Conservation (phyloP, 2,888 invertebrate genomes). For the Alcis repandata region DNA sequence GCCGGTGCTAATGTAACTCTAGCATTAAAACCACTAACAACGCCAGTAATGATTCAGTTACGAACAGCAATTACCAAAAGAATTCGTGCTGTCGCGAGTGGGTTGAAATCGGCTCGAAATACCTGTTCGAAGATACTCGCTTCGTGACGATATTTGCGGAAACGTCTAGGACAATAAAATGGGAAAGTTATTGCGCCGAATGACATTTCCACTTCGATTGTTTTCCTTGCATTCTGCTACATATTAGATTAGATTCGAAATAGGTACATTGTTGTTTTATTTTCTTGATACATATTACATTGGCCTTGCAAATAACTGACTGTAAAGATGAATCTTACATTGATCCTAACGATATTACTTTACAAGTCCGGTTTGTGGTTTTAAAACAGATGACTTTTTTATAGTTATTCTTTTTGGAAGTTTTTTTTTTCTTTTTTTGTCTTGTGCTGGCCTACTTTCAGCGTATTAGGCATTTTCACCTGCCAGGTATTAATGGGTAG, state of each 20-base stretch:
- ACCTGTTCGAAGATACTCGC: slow-evolving; percentile 4
- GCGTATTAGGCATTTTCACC: too few relatives aligned
- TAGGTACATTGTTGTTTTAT: slow-evolving; percentile 15
- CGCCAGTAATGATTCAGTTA: slow-evolving; percentile 12
- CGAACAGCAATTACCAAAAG: slow-evolving; percentile 30
- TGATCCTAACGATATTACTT: too few relatives aligned
- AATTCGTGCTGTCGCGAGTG: slow-evolving; percentile 24
- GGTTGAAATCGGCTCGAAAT: slow-evolving; percentile 16
- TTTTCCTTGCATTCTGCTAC: slow-evolving; percentile 5
- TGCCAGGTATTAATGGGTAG: too few relatives aligned
- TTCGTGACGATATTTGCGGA: slow-evolving; percentile 19
- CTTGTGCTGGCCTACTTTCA: too few relatives aligned
- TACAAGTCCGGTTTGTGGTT: too few relatives aligned
- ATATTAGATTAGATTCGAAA: slow-evolving; percentile 12
- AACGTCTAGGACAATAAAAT: slow-evolving; percentile 27
- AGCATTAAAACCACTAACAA: slow-evolving; percentile 16
- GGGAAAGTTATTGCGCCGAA: slow-evolving; percentile 8
- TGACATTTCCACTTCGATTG: slow-evolving; percentile 3
- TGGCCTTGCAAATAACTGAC: neutral
- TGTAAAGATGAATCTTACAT: neutral
- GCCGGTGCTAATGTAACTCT: slow-evolving; percentile 16
- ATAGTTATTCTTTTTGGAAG: too few relatives aligned
- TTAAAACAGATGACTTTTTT: too few relatives aligned
- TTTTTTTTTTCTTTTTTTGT: too few relatives aligned
- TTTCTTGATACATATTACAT: neutral